Conservation (phyloP, 2,888 invertebrate genomes). For the Abrostola triplasia region DNA sequence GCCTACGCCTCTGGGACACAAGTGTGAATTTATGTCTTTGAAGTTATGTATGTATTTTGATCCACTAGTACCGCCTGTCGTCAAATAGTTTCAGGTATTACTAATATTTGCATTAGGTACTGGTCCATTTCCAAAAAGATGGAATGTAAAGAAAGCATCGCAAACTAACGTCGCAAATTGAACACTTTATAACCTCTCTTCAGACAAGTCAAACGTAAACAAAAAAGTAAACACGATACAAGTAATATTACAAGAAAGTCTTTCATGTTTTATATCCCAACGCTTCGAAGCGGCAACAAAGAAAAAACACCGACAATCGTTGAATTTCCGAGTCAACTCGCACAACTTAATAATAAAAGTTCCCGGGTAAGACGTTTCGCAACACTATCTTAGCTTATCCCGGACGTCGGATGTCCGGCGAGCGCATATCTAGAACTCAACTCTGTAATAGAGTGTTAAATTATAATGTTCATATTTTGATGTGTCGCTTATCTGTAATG, state of each 20-base stretch:
- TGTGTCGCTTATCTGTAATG: slow-evolving; percentile 37
- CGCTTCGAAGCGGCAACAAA: slow-evolving; percentile 31
- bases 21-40: no score
- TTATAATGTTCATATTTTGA: slow-evolving; percentile 42
- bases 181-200: no score
- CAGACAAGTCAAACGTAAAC: background rate
- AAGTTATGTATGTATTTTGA: no score
- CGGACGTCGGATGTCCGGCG: slow-evolving; percentile 45
- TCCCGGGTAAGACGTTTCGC: slow-evolving; percentile 39
- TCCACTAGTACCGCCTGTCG: no score
- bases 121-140: no score
- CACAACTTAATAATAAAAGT: slow-evolving; percentile 39
- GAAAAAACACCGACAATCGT: slow-evolving; percentile 28
- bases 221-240: background rate
- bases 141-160: background rate
- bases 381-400: slow-evolving; percentile 50
- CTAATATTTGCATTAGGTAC: no score
- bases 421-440: slow-evolving; percentile 40
- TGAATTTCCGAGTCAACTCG: slow-evolving; percentile 36
- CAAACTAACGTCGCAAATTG: no score
- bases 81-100: no score
- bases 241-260: background rate
- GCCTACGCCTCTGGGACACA: no score
- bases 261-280: slow-evolving; percentile 10
- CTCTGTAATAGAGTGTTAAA: slow-evolving; percentile 34